Evolutionary conservation across 2,113 vertebrate species (phyloP), one percentile per base, ranked within the genome.

Genomic region (Notechis scutatus): DNA sequence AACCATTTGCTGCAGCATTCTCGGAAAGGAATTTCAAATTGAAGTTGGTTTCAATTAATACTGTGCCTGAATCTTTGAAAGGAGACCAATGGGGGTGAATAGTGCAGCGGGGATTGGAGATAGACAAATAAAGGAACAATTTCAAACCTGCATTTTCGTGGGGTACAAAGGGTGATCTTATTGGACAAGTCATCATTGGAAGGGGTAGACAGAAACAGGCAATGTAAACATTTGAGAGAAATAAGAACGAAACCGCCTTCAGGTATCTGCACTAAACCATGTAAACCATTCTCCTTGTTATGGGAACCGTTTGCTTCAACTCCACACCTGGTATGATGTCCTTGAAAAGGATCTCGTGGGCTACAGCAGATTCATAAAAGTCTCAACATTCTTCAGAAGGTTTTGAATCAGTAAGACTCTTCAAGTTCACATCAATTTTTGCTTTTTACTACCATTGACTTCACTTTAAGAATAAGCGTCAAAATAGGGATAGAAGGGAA

Each of bases 81-180:
- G 69, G n/a, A 54, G 3, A 15, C 11, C 87, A 92, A 64, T 3
- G 1, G 85, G 34, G 34, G 64, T 4, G 0, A 42, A 15, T 6
- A 34, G 29, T 69, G 4, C 0, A 1, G 2, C 52, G 21, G 4
- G 42, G 24, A 6, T 1, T 3, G 8, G 0, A 56, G 34, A 10
- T 0, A 85, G 24, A 57, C 34, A 56, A 81, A 7, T 91, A 56
- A 59, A 23, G 87, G 20, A 57, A 39, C 18, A 24, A 21, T 55
- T 34, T 55, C 20, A 23, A 24, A 56, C 9, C n/a, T 88, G 29
- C 29, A 52, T 15, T 54, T 88, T 88, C 8, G 1, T 21, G 21
- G n/a, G n/a, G 3, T 21, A 5, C 23, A 89, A 39, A 8, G 54
- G 34, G 1, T 88, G n/a, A 21, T 39, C 20, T 20, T 34, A 54